Evolutionary conservation across 2,888 invertebrate genomes (phyloP), one percentile per base, ranked within the genome.

Genomic region (Nudaria mundana): DNA sequence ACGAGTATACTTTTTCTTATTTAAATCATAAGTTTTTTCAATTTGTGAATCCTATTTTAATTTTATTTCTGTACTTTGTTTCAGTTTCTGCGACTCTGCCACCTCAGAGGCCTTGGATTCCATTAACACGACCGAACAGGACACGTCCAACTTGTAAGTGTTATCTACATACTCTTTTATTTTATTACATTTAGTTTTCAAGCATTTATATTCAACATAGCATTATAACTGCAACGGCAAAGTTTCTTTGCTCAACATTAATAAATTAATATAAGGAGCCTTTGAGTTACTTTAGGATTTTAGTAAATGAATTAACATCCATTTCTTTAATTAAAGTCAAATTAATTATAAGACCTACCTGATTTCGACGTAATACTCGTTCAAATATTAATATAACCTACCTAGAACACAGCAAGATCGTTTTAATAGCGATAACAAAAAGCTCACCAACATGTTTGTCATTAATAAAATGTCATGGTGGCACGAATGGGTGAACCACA

Each of bases 81-180:
- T 49, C 92, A 97, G 97, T 97, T 76, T 95, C 95, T 71, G 94
- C 95, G 68, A 93, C 94, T 60, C 92, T 93, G 79, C 98, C 98
- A 63, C 97, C 98, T 58, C 95, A 96, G 81, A 92, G 98, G 85
- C 97, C 97, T 74, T 98, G 98, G 98, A 95, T 98, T 77, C 96
- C 96, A 49, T 90, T 97, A 70, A 95, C 96, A 47, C 92, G 96
- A 83, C 97, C 97, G 51, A 95, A 96, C 80, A 93, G 95, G 84
- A 93, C 93, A 74, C 93, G 95, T 86, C 96, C 97, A 63, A 94
- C 96, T 76, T 97, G 97, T 97, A 91, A 95, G 95, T 94, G 71
- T 34, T 12, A 37, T 2, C 38, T 3, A 28, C 14, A n/a, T 28
- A 14, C 14, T 28, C n/a, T 1, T 13, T 7, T n/a, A 28, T 28